Percentiles rank a stretch among this genome's conserved stretches.
phyloP scores from a whole-genome alignment of 1,140 invertebrate genomes.

The Augochlora pura region DNA sequence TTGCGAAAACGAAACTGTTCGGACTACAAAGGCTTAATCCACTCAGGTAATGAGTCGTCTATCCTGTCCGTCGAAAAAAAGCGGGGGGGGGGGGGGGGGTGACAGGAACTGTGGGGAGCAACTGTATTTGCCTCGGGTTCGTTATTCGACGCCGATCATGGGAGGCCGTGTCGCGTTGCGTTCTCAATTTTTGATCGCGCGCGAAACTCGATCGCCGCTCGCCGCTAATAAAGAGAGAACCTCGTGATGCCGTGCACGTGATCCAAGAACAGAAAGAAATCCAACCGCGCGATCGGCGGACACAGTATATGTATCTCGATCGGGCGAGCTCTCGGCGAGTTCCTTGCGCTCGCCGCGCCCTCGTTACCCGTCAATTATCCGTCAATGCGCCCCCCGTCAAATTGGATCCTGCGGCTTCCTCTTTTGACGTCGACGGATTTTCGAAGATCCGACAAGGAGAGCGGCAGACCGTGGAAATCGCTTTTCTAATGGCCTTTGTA shows the following conservation, averaged over 20 bases:
- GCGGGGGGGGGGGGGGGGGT: not conserved
- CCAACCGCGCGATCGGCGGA: too few species aligned
- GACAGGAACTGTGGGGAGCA: not conserved
- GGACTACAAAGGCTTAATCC: constrained; percentile 30
- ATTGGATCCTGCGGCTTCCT: constrained; percentile 6
- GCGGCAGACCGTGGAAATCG: too few species aligned
- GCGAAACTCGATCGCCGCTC: constrained; percentile 1
- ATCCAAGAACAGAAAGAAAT: too few species aligned
- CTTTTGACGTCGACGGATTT: constrained; percentile 1
- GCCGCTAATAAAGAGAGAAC: not conserved
- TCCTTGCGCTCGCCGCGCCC: not conserved
- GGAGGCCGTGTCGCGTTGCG: constrained; percentile 6
- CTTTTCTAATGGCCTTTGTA: too few species aligned
- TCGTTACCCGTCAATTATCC: not conserved
- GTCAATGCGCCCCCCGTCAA: not conserved
- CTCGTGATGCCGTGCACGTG: too few species aligned
- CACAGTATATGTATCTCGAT: too few species aligned
- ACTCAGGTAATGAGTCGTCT: not conserved
- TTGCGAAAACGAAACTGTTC: not conserved
- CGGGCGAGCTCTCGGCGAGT: too few species aligned
- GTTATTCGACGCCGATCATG: not conserved
- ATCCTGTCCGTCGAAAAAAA: not conserved
- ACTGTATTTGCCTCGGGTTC: constrained; percentile 5
- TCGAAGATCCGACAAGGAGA: not conserved
- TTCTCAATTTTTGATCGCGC: constrained; percentile 11